Conservation (phyloP, 1,140 invertebrate species). For the Phthorimaea operculella region DNA sequence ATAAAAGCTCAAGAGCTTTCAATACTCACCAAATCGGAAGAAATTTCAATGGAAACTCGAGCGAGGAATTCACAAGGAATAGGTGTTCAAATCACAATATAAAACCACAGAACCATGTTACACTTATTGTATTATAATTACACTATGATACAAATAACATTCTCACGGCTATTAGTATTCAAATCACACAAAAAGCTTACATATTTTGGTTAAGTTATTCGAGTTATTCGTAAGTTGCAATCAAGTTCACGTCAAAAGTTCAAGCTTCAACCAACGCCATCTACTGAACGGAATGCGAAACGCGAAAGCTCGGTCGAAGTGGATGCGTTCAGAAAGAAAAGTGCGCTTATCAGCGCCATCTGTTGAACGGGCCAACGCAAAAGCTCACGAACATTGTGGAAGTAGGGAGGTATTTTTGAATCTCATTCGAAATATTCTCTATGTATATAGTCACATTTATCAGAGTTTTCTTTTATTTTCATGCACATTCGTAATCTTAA, state of each 20-base stretch:
- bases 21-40: not conserved
- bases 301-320: slow-evolving; percentile 50
- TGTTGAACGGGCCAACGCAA: too few relatives aligned
- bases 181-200: slow-evolving; percentile 52
- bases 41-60: slow-evolving; percentile 20
- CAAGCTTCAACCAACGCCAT: slow-evolving; percentile 43
- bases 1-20: not conserved
- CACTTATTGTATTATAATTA: slow-evolving; percentile 31
- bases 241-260: slow-evolving; percentile 66
- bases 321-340: slow-evolving; percentile 33
- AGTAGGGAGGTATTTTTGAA: too few relatives aligned
- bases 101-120: slow-evolving; percentile 27
- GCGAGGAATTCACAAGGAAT: slow-evolving; percentile 14
- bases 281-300: slow-evolving; percentile 46
- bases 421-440: too few relatives aligned
- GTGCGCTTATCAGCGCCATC: slow-evolving; percentile 2
- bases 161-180: slow-evolving; percentile 35
- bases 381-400: too few relatives aligned
- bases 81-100: slow-evolving; percentile 6
- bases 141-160: slow-evolving; percentile 22
- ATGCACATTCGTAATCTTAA: too few relatives aligned
- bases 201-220: slow-evolving; percentile 63
- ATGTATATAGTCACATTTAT: too few relatives aligned
- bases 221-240: slow-evolving; percentile 53
- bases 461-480: too few relatives aligned